Percentiles rank a stretch among this genome's conserved stretches.
phyloP scores from a whole-genome alignment of 2,888 invertebrate species.

The Digitonthophagus gazella region DNA sequence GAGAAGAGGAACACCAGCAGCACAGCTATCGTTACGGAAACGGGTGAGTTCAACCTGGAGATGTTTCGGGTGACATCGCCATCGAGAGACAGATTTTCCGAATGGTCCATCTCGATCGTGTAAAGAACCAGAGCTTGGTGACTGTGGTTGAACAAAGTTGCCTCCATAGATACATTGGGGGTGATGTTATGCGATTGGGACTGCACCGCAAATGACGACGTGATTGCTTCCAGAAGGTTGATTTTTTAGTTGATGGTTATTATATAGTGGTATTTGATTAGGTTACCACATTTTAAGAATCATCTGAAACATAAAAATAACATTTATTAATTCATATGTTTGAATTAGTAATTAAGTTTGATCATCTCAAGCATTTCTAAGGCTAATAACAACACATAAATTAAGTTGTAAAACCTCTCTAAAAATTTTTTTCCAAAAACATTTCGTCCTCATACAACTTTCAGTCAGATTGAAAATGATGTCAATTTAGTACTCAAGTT shows the following conservation, averaged over 20 bases:
- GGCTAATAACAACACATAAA: too few relatives aligned
- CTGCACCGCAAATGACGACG: conserved; percentile 24
- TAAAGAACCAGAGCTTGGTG: conserved; percentile 42
- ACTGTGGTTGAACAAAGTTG: conserved; percentile 41
- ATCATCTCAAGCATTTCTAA: too few relatives aligned
- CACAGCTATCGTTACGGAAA: conserved; percentile 53
- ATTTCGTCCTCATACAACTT: background rate
- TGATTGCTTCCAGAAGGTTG: too few relatives aligned
- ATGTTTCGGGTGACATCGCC: conserved; percentile 44
- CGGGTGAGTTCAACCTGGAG: conserved; percentile 47
- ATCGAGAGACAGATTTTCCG: conserved; percentile 43
- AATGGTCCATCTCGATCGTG: conserved; percentile 37
- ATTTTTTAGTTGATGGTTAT: background rate
- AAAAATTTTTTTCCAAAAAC: background rate
- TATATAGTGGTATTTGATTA: background rate
- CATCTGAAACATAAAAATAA: conserved; percentile 5
- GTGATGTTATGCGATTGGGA: conserved; percentile 31
- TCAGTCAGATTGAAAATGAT: background rate
- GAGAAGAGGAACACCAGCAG: conserved; percentile 56
- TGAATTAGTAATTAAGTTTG: too few relatives aligned
- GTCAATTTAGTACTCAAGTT: background rate
- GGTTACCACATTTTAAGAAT: background rate
- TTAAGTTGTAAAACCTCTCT: too few relatives aligned
- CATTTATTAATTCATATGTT: too few relatives aligned
- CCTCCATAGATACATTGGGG: conserved; percentile 45